phyloP scores from a whole-genome alignment of 2,797 vertebrate species.

The Trachurus trachurus region DNA sequence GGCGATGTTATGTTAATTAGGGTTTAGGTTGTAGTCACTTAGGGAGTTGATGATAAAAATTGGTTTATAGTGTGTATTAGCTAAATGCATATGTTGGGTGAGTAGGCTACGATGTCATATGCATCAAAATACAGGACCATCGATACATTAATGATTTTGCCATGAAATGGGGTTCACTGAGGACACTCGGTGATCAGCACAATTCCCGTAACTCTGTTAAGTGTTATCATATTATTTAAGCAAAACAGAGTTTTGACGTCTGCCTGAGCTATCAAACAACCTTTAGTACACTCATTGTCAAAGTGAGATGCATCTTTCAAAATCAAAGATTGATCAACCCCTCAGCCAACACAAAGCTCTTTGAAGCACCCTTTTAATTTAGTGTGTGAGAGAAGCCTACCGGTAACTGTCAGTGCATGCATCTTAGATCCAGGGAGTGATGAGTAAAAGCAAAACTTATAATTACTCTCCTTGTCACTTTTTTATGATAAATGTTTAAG shows the following conservation, averaged over 20 bases:
- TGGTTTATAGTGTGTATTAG: neutral
- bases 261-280: conserved; percentile 54
- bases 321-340: conserved; percentile 66
- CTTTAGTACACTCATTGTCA: conserved; percentile 55
- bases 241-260: conserved; percentile 54
- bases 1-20: neutral
- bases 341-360: conserved; percentile 58
- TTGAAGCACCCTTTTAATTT: conserved; percentile 75
- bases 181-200: conserved; percentile 30
- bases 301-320: conserved; percentile 62
- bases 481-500: conserved; percentile 87
- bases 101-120: neutral
- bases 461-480: conserved; percentile 83
- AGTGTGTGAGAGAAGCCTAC: conserved; percentile 61
- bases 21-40: neutral
- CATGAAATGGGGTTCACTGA: conserved; percentile 45
- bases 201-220: conserved; percentile 28
- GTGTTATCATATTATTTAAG: conserved; percentile 45
- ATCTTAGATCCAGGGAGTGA: conserved; percentile 62
- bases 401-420: conserved; percentile 66
- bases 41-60: neutral
- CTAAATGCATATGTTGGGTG: neutral
- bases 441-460: conserved; percentile 81
- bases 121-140: neutral
- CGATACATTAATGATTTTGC: conserved; percentile 25